Evolutionary conservation across 2,113 vertebrate species (phyloP), one percentile per base, ranked within the genome.

Genomic region (Lota lota): DNA sequence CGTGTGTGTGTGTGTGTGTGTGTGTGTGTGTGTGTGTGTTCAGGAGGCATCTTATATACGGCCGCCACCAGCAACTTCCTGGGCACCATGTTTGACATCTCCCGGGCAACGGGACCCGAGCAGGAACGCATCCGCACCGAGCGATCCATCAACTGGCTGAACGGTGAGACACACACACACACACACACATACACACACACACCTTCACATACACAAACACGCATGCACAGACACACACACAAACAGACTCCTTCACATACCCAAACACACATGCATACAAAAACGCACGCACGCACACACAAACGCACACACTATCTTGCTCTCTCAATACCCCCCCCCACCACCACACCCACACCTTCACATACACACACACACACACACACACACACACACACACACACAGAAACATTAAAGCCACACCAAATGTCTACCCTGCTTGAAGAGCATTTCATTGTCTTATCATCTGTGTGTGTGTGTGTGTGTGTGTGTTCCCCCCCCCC

Each of bases 11-110:
- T n/a, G n/a, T n/a, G 7, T 58, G 17, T 58, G 18, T 28, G 0
- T 47, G 24, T 22, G 2, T 66, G 0, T 62, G 1, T 68, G 20
- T 59, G 19, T 61, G 77, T 61, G 83, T 65, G 21, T 64, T 14
- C 75, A 96, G 95, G 85, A 56, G 93, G 93, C 0, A 76, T 84
- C 63, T 86, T 96, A 5, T 96, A 95, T 69, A 92, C 92, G 2
- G 95, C 94, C 63, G 93, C 93, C 24, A 93, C 94, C 65, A 94
- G 89, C 79, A 95, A 95, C 90, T 96, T 94, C 84, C 89, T 94
- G 82, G 94, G 94, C 72, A 95, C 94, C 0, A 88, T 93, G 40
- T 92, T 93, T 0, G 93, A 94, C 69, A 95, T 96, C 86, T 93
- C 94, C 81, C 77, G 94, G 79, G 94, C 91, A 61, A 92, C 90